Conservation (phyloP, 2,888 invertebrate species). For the Spisula subtruncata region DNA sequence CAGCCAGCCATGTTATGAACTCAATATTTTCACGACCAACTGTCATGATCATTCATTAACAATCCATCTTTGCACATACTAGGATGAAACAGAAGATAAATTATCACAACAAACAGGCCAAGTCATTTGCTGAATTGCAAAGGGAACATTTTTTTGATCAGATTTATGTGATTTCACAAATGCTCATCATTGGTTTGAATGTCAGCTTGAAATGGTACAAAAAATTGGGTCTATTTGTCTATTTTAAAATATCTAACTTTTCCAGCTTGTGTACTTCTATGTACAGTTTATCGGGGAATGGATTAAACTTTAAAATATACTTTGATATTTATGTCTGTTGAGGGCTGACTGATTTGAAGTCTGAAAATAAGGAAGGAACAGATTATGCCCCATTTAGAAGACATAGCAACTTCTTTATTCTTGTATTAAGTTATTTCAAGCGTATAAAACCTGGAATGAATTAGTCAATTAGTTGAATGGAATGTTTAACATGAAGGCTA, state of each 20-base stretch:
- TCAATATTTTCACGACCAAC: neutral
- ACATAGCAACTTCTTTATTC: neutral
- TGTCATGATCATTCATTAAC: neutral
- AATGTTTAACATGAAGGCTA: neutral
- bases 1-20: too few species aligned
- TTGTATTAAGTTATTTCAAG: neutral
- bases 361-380: too few species aligned
- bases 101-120: neutral
- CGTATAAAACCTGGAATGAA: neutral
- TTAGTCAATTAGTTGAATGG: neutral
- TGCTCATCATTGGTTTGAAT: neutral
- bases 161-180: neutral
- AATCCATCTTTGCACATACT: neutral
- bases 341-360: neutral
- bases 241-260: too few species aligned
- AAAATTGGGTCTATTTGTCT: too few species aligned
- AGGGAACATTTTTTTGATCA: neutral
- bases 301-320: too few species aligned
- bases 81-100: neutral
- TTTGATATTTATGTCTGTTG: neutral
- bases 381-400: too few species aligned
- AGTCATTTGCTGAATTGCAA: neutral
- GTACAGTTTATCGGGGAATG: too few species aligned
- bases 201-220: neutral
- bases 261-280: too few species aligned